Percentiles rank a stretch among this genome's conserved stretches.
Evolutionary conservation across 1,140 invertebrate species (phyloP).

Genomic region (Brachionus asplanchnoidis): DNA sequence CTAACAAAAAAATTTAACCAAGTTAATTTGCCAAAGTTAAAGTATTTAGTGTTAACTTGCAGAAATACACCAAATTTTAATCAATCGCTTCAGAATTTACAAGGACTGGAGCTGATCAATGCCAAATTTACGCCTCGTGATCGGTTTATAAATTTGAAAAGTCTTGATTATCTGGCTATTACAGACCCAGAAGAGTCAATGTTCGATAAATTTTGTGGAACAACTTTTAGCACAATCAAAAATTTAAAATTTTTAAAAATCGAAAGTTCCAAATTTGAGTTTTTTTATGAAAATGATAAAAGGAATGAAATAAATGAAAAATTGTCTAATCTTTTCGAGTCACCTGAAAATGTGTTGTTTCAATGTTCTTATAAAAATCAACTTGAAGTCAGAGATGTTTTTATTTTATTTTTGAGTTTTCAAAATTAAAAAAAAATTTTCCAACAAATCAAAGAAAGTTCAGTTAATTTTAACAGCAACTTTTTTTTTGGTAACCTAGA

Average conservation of each 20-base stretch:
- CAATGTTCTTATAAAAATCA: not conserved
- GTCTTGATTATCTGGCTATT: not conserved
- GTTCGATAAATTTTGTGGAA: not conserved
- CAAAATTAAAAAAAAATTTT: too few relatives aligned
- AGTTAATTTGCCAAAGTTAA: not conserved
- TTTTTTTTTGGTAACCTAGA: too few relatives aligned
- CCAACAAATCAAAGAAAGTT: too few relatives aligned
- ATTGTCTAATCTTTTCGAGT: not conserved
- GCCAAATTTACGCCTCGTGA: not conserved
- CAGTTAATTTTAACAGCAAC: too few relatives aligned
- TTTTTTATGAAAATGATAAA: not conserved
- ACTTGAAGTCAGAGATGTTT: not conserved
- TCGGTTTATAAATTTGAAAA: not conserved
- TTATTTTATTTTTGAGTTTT: not conserved
- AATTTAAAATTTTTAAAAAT: not conserved
- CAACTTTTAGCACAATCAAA: not conserved
- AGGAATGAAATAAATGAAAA: not conserved
- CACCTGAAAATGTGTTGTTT: not conserved
- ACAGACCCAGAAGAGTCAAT: not conserved
- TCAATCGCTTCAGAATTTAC: not conserved
- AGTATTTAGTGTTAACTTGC: not conserved
- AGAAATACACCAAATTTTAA: not conserved
- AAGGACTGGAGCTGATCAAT: not conserved
- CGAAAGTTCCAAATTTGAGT: not conserved
- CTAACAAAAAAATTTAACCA: not conserved